Conservation (phyloP, 1,140 invertebrate genomes). For the Aphis craccivora region DNA sequence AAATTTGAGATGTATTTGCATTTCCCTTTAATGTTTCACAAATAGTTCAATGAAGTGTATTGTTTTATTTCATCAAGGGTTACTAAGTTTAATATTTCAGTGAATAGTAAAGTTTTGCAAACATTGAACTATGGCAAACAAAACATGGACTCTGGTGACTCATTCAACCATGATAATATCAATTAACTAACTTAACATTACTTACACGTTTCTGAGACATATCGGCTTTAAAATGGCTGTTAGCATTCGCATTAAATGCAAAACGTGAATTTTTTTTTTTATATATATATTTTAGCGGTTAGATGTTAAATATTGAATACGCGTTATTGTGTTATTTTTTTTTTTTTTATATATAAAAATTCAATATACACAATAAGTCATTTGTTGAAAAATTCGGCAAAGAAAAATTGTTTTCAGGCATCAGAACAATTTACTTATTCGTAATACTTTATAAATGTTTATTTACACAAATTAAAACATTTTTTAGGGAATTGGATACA, state of each 20-base stretch:
- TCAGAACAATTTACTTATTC: not conserved
- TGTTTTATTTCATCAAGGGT: not conserved
- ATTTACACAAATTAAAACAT: constrained; percentile 29
- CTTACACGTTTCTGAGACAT: not conserved
- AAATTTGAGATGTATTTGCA: not conserved
- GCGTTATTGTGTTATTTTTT: not conserved
- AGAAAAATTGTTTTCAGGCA: not conserved
- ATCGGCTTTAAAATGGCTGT: not conserved
- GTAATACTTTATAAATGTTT: constrained; percentile 11
- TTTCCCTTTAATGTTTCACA: not conserved
- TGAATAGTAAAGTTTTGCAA: not conserved
- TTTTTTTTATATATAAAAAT: not conserved
- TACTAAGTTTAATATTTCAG: not conserved
- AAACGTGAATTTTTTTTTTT: too few relatives aligned
- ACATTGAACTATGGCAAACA: not conserved
- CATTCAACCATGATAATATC: not conserved
- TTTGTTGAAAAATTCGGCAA: not conserved
- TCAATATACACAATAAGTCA: not conserved
- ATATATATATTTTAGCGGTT: not conserved
- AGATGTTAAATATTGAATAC: not conserved
- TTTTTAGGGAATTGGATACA: not conserved
- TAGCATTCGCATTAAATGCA: not conserved
- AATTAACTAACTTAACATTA: not conserved
- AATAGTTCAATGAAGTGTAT: not conserved
- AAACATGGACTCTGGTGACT: not conserved